phyloP scores from a whole-genome alignment of 2,888 invertebrate species.

The Cryptocephalus primarius region DNA sequence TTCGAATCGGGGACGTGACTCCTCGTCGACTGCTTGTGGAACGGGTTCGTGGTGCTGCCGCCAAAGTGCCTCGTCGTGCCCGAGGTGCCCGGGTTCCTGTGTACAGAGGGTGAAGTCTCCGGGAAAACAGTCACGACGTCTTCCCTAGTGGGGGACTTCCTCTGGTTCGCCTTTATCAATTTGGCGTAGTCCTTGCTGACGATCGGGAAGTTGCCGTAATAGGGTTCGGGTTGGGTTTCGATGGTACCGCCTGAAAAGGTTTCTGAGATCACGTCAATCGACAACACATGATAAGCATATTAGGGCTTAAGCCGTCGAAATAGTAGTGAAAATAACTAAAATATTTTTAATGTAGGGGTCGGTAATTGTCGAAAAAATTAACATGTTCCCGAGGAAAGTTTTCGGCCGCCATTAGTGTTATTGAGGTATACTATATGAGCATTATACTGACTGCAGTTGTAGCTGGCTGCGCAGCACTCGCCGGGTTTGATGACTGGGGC shows the following conservation, averaged over 20 bases:
- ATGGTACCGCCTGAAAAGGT: slow-evolving; percentile 40
- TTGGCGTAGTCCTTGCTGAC: slow-evolving; percentile 45
- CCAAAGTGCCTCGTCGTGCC: slow-evolving; percentile 27
- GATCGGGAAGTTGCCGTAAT: slow-evolving; percentile 41
- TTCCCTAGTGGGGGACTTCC: slow-evolving; percentile 7
- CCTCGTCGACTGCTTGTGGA: slow-evolving; percentile 11
- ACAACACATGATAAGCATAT: no score
- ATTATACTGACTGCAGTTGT: slow-evolving; percentile 58
- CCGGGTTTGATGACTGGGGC: slow-evolving; percentile 62
- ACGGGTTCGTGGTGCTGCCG: no score
- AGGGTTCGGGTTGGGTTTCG: slow-evolving; percentile 41
- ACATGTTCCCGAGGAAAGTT: no score
- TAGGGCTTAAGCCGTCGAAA: no score
- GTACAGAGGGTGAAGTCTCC: slow-evolving; percentile 15
- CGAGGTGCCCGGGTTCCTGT: slow-evolving; percentile 21
- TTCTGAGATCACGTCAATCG: no score
- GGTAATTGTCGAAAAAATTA: no score
- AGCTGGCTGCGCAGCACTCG: slow-evolving; percentile 77
- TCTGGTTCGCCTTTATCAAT: slow-evolving; percentile 37
- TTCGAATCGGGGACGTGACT: slow-evolving; percentile 3
- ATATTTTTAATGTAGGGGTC: no score
- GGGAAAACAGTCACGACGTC: slow-evolving; percentile 17
- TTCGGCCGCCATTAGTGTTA: no score
- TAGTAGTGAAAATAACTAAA: no score
- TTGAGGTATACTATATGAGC: slow-evolving; percentile 4